phyloP scores from a whole-genome alignment of 2,113 vertebrate genomes.

The Athene cunicularia region DNA sequence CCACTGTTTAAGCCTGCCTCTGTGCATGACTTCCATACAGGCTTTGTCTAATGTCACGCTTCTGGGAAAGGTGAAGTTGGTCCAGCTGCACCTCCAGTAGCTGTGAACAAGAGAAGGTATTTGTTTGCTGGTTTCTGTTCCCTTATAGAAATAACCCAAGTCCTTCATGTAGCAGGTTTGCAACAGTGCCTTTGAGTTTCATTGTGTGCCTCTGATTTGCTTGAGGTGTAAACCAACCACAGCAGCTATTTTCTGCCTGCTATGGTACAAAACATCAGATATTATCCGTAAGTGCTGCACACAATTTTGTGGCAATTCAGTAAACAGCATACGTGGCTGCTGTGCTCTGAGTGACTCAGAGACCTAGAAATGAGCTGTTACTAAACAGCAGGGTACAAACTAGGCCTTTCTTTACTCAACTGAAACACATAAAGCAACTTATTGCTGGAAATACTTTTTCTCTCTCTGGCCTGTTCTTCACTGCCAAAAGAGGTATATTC shows the following conservation, averaged over 20 bases:
- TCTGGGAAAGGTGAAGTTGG: neutral
- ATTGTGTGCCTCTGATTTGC: neutral
- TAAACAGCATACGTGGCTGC: neutral
- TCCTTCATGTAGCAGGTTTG: neutral
- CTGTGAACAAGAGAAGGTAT: neutral
- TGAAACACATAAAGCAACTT: neutral
- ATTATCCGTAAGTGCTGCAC: neutral
- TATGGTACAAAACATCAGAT: neutral
- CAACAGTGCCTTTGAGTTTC: neutral
- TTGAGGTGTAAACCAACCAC: neutral
- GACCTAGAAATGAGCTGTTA: neutral
- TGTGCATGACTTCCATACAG: neutral
- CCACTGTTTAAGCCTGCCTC: neutral
- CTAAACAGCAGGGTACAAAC: neutral
- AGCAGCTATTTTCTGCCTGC: neutral
- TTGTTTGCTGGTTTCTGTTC: neutral
- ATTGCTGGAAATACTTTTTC: neutral
- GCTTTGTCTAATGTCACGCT: neutral
- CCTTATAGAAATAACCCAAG: neutral
- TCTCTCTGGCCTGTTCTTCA: neutral
- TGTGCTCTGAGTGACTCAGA: neutral
- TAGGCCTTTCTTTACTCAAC: neutral
- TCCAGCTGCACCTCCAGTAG: neutral
- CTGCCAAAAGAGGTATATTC: neutral
- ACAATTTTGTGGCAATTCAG: neutral